Percentiles rank a stretch among this genome's conserved stretches.
phyloP scores from a whole-genome alignment of 2,797 vertebrate species.

The Molossus alvarezi region DNA sequence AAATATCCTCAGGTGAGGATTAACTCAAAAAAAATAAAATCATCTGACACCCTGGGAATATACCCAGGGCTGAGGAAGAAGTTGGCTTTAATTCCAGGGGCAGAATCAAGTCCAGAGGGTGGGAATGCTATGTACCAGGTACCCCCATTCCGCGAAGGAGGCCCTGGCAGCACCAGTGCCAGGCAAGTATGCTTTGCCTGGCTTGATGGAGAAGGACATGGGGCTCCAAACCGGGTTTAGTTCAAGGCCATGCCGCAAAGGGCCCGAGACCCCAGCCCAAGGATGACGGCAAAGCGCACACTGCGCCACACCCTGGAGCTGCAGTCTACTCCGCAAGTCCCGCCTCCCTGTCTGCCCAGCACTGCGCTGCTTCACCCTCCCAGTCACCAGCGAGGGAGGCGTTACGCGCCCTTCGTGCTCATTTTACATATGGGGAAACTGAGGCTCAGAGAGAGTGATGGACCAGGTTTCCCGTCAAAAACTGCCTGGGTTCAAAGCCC shows the following conservation, averaged over 20 bases:
- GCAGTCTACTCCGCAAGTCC: accelerated
- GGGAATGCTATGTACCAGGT: accelerated
- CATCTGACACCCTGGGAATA: accelerated
- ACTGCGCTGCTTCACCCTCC: background rate
- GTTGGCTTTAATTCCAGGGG: background rate
- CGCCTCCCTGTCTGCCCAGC: background rate
- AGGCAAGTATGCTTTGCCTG: background rate
- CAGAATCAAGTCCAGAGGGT: background rate
- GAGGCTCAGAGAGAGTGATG: background rate
- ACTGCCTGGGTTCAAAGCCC: background rate
- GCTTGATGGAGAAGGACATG: background rate
- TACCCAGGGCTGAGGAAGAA: background rate
- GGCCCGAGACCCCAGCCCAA: background rate
- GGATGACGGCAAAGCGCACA: accelerated
- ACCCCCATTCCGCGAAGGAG: background rate
- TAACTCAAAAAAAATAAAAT: background rate
- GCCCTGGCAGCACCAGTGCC: background rate
- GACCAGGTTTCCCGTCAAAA: background rate
- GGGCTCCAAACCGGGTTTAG: background rate
- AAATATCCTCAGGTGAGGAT: too few relatives aligned
- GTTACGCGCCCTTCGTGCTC: accelerated
- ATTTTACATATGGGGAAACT: background rate
- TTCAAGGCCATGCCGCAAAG: background rate
- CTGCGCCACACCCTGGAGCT: accelerated
- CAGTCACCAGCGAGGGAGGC: background rate